Evolutionary conservation across 2,888 invertebrate species (phyloP).

Genomic region (Xestia c-nigrum): DNA sequence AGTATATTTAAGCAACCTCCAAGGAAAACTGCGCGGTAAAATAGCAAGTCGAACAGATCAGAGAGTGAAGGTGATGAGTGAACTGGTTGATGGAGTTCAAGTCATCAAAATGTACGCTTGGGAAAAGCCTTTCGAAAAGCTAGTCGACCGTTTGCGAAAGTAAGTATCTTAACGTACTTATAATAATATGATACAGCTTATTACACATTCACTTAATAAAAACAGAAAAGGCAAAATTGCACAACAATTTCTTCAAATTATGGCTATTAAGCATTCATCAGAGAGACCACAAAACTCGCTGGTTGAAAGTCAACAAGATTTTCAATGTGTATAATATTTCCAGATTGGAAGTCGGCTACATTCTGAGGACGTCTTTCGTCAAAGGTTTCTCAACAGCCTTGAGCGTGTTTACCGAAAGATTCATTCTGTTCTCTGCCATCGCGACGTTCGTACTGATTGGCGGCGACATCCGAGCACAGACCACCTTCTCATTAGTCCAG

Average conservation of each 20-base stretch:
- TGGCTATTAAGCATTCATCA: background rate
- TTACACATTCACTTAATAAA: background rate
- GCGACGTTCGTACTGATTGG: constrained; percentile 93
- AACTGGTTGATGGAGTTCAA: constrained; percentile 94
- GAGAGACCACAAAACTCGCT: constrained; percentile 2
- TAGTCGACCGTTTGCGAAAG: constrained; percentile 93
- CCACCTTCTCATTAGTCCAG: constrained; percentile 94
- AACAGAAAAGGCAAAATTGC: background rate
- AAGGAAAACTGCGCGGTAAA: constrained; percentile 89
- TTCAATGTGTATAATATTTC: constrained; percentile 9
- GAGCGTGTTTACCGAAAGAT: constrained; percentile 96
- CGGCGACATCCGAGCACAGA: constrained; percentile 90
- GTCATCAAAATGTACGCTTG: constrained; percentile 97
- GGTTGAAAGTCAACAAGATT: background rate
- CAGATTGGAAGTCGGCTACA: constrained; percentile 93
- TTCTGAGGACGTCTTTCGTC: constrained; percentile 92
- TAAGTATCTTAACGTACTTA: constrained; percentile 77
- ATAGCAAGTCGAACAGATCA: constrained; percentile 93
- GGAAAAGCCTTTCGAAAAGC: constrained; percentile 94
- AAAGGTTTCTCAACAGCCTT: constrained; percentile 92
- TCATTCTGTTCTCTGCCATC: constrained; percentile 95
- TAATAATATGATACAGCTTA: background rate
- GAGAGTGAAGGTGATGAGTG: constrained; percentile 94
- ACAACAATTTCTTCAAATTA: background rate
- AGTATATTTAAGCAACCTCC: constrained; percentile 86